Evolutionary conservation across 2,113 vertebrate genomes (phyloP), one percentile per base, ranked within the genome.

Genomic region (Pseudopipra pipra): DNA sequence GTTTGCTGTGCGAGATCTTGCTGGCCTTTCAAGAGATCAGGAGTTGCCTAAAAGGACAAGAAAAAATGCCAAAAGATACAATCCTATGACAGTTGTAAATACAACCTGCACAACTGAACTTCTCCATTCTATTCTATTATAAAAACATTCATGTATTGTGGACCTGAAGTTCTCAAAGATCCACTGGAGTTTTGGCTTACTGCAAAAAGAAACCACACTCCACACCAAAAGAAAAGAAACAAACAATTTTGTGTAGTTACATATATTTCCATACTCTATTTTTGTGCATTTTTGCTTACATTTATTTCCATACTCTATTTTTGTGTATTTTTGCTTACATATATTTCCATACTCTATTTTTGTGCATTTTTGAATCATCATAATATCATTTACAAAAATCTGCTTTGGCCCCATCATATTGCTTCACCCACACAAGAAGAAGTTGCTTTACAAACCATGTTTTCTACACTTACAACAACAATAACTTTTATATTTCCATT

Each of bases 21-120:
- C 87, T 99, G 99, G 96, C 99, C 99, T 98, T 99, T 99, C 78
- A 99, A 97, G 78, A 99, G 98, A 98, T 99, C 99, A 39, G 99
- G 99, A 58, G 99, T 99, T 56, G 96, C 98, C 99, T 99, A 95
- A 81, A 96, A 97, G 88, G 21, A 93, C 14, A 89, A 96, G 17
- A 58, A 13, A 71, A 63, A 78, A 61, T 6, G 15, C 94, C 65
- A 96, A 87, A 81, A 87, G 80, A 31, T 18, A 67, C 4, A 90
- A 82, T 74, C 16, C 28, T 67, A 11, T 37, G 8, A 74, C 6
- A 20, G 17, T 10, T 59, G 22, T 47, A 92, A 76, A 67, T 37
- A 61, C 16, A 80, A 87, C 14, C 8, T 22, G 5, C 16, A 56
- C 11, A 66, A 33, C 0, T 74, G 3, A 82, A 80, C 8, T 63